phyloP scores from a whole-genome alignment of 1,140 invertebrate genomes.

The Fopius arisanus region DNA sequence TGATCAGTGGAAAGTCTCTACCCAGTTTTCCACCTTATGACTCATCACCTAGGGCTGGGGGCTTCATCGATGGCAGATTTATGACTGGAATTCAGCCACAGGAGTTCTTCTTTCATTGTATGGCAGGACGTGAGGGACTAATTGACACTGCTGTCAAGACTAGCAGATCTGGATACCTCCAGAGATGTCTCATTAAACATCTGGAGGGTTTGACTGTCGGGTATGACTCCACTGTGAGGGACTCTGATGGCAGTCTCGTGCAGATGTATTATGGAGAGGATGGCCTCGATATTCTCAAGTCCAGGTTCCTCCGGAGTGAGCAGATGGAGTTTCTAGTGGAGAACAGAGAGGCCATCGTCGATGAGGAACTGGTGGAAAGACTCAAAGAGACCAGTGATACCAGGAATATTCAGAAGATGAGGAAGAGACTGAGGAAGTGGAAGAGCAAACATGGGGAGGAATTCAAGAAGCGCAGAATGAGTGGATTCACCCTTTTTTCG shows the following conservation, averaged over 20 bases:
- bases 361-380: slow-evolving; percentile 67
- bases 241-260: slow-evolving; percentile 93
- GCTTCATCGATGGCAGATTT: slow-evolving; percentile 95
- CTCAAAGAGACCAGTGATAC: slow-evolving; percentile 67
- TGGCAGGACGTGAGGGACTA: slow-evolving; percentile 96
- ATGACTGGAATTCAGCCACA: slow-evolving; percentile 97
- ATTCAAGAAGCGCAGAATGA: slow-evolving; percentile 53
- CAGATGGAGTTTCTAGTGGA: slow-evolving; percentile 84
- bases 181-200: slow-evolving; percentile 97
- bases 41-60: slow-evolving; percentile 89
- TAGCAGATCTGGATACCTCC: slow-evolving; percentile 96
- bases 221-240: slow-evolving; percentile 95
- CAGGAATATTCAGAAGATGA: slow-evolving; percentile 62
- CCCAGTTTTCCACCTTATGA: slow-evolving; percentile 95
- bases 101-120: slow-evolving; percentile 99
- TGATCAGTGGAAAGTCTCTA: slow-evolving; percentile 90
- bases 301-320: slow-evolving; percentile 82
- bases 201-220: slow-evolving; percentile 90
- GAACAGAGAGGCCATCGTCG: slow-evolving; percentile 75
- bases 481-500: slow-evolving; percentile 52
- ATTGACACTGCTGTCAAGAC: slow-evolving; percentile 92
- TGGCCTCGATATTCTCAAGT: slow-evolving; percentile 90
- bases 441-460: slow-evolving; percentile 67
- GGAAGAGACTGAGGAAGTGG: slow-evolving; percentile 69
- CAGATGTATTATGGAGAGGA: slow-evolving; percentile 98